Evolutionary conservation across 2,113 vertebrate genomes (phyloP), one percentile per base, ranked within the genome.

Genomic region (Gadus chalcogrammus): DNA sequence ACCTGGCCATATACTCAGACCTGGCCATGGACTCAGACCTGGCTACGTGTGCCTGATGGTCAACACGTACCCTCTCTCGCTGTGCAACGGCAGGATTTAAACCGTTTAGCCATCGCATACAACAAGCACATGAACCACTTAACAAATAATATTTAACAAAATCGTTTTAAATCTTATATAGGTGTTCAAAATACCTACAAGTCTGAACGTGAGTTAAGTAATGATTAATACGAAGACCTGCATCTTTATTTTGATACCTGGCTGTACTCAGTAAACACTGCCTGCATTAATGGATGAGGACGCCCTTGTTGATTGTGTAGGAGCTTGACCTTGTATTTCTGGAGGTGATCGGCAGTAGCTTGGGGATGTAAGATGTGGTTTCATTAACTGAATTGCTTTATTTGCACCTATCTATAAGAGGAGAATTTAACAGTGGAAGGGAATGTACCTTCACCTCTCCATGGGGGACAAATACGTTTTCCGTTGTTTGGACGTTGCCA

Each of bases 401-500:
- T 88, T 90, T 91, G 87, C 87, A 91, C 81, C 84, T 76, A 87
- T 72, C 72, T 70, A 71, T 73, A 82, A 73, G 48, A 63, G 16
- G 69, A 69, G 7, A 65, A 69, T n/a, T 62, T 65, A 35, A 74
- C 73, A 73, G 68, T 38, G 16, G 24, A 68, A 88, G 69, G 71
- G 24, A 53, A 69, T 82, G 65, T 76, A 75, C 53, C 42, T 48
- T 48, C 11, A 48, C 52, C 53, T 73, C 27, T 62, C 24, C 67
- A 69, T 31, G 73, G 53, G 27, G 64, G 68, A 20, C n/a, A 18
- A 35, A 35, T 8, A 67, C 48, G 73, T 31, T 65, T 28, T 69
- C 67, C 72, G 24, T 42, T 60, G 69, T 64, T 38, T 53, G 55
- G 31, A 9, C 5, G 5, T 61, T 42, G n/a, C 42, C 61, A 22